These are phyloP conservation scores for Ophion costatus DNA, from an alignment of 2,888 invertebrate species.

Conservation along the genomic window DNA sequence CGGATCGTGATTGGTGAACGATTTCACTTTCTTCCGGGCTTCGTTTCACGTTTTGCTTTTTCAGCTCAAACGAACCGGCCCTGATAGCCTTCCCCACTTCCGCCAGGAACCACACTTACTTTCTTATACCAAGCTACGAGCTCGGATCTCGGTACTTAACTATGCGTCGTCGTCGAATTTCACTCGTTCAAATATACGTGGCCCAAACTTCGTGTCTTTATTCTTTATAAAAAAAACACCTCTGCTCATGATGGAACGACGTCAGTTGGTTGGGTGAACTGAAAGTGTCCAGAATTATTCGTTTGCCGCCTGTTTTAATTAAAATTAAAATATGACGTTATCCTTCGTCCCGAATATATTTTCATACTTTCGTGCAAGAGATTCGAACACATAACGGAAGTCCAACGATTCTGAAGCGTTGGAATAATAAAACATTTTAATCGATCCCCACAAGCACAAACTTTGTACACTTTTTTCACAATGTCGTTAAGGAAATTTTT, in stretches of 20 bases:
- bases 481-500: too few relatives aligned
- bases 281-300: background rate
- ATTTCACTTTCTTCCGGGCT: constrained; percentile 60
- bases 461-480: too few relatives aligned
- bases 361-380: background rate
- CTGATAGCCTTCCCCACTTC: constrained; percentile 19
- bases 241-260: background rate
- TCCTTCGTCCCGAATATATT: constrained; percentile 7
- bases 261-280: background rate
- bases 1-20: constrained; percentile 46
- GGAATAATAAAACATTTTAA: background rate
- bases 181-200: constrained; percentile 27
- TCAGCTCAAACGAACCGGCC: constrained; percentile 9
- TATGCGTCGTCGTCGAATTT: constrained; percentile 18
- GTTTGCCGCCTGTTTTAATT: background rate
- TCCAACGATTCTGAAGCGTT: background rate
- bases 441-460: too few relatives aligned
- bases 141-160: constrained; percentile 23
- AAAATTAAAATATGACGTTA: background rate
- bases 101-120: constrained; percentile 33
- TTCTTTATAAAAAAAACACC: background rate
- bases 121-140: constrained; percentile 19
- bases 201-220: background rate
- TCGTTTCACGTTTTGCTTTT: constrained; percentile 39
- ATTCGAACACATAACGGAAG: background rate